Base-by-base conservation (phyloP, 2,113 vertebrate species). In the Nibea coibor region DNA sequence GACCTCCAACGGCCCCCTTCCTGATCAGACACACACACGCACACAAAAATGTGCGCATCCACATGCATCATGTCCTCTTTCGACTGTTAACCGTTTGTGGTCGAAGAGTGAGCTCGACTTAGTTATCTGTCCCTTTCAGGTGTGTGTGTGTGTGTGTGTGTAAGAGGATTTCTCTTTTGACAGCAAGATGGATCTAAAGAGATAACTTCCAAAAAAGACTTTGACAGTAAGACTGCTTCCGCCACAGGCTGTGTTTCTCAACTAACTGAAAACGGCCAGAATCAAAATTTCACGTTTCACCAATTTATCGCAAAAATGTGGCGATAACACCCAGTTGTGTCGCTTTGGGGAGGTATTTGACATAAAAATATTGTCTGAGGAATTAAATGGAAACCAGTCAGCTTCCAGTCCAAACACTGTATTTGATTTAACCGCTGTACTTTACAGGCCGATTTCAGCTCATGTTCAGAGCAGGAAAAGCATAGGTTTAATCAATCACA, bases 71-170 rank as follows among this genome's bases (percentile, higher is more conserved):
- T 85, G 88, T 93, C 90, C 88, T 92, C 88, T 87, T 93, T 91
- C 54, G 89, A 80, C 92, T 93, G 90, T 91, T 93, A 94, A 94
- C 94, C 84, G 94, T 94, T 95, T 95, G 94, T 91, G 95, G 95
- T 94, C 83, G 80, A 85, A 84, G 81, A 67, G 61, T 77, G 85
- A 89, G 81, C 78, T 87, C 82, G 69, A 78, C 88, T 80, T 59
- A 86, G 88, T 93, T 95, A 95, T 95, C 95, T 94, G 81, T 85
- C 84, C 66, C 75, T 82, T 86, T 91, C 95, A 93, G 93, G 92
- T 94, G 84, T 81, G 7, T 8, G 7, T 39, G 6, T 39, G 35
- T 39, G 35, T 39, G 53, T 83, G 56, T 77, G 24, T 26, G 24
- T 26, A 2, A 71, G 65, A 87, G 68, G 48, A 81, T 87, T 87